These are phyloP conservation scores for Choreutis nemorana DNA, from an alignment of 2,888 invertebrate species.

Conservation along the genomic window DNA sequence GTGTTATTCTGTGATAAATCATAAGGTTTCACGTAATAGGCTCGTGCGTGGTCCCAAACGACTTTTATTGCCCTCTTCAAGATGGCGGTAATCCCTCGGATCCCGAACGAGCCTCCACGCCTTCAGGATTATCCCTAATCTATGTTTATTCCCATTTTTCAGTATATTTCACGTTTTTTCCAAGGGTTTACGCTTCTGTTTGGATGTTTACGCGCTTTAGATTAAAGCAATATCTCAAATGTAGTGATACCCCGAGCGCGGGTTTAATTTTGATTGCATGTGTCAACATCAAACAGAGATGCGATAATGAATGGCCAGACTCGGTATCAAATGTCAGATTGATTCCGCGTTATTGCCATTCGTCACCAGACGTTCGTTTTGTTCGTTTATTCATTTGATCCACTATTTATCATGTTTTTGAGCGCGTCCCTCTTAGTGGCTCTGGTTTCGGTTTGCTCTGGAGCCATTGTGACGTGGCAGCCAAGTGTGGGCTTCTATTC, in stretches of 20 bases:
- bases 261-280: constrained; percentile 19
- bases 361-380: constrained; percentile 22
- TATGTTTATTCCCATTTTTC: constrained; percentile 41
- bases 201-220: neutral
- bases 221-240: neutral
- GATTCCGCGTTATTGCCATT: constrained; percentile 22
- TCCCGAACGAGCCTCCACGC: constrained; percentile 15
- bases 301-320: constrained; percentile 36
- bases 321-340: constrained; percentile 39
- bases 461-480: constrained; percentile 35
- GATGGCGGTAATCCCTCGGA: constrained; percentile 38
- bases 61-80: constrained; percentile 53
- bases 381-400: constrained; percentile 13
- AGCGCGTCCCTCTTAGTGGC: constrained; percentile 14
- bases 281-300: constrained; percentile 16
- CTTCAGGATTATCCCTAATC: constrained; percentile 36
- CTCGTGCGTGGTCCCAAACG: constrained; percentile 21
- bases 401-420: constrained; percentile 5
- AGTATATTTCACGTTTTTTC: constrained; percentile 8
- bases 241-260: neutral
- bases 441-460: constrained; percentile 18
- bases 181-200: neutral
- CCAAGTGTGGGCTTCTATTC: constrained; percentile 42
- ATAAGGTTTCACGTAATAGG: constrained; percentile 42
- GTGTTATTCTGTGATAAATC: constrained; percentile 54